Base-by-base conservation (phyloP, 1,140 invertebrate genomes). In the Megalopta genalis region DNA sequence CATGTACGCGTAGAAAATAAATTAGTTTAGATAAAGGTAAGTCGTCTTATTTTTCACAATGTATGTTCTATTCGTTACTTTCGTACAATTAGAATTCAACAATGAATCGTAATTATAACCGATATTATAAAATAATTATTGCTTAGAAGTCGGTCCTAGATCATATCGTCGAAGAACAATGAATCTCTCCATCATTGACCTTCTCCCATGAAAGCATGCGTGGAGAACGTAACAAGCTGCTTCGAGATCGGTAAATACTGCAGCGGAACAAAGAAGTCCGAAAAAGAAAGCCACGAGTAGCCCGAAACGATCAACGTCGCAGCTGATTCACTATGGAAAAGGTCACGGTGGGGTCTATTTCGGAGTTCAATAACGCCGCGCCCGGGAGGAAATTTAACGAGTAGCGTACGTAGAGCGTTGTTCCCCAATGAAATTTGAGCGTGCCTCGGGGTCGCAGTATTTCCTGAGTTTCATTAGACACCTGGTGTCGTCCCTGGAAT, bases 161-260 rank as follows among this genome's bases (percentile, higher is more conserved):
- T n/a, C n/a, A n/a, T n/a, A n/a, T n/a, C n/a, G n/a, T n/a, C n/a
- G n/a, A n/a, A n/a, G n/a, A n/a, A n/a, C n/a, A n/a, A 32, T 32
- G 4, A 32, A 32, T 2, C 32, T 32, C 4, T 63, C 42, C 27
- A 0, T 42, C 78, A 42, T 76, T 67, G 74, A 80, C 16, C n/a
- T 42, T 46, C 1, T 14, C 69, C 32, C 25, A 54, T 57, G 16
- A 8, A 39, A 42, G 12, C 8, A 54, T 23, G 54, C 67, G 74
- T 14, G 27, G 62, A 71, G 70, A 79, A 82, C 10, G 42, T 32
- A 52, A 32, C 14, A 42, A 21, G 25, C 57, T 52, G 60, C 12
- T 46, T 21, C 60, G 23, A 25, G 14, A 27, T 46, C 62, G 62
- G 73, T 79, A 73, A 82, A 82, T 59, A 78, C 57, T 25, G 32